Evolutionary conservation across 2,888 invertebrate species (phyloP), one percentile per base, ranked within the genome.

Genomic region (Limnephilus auricula): DNA sequence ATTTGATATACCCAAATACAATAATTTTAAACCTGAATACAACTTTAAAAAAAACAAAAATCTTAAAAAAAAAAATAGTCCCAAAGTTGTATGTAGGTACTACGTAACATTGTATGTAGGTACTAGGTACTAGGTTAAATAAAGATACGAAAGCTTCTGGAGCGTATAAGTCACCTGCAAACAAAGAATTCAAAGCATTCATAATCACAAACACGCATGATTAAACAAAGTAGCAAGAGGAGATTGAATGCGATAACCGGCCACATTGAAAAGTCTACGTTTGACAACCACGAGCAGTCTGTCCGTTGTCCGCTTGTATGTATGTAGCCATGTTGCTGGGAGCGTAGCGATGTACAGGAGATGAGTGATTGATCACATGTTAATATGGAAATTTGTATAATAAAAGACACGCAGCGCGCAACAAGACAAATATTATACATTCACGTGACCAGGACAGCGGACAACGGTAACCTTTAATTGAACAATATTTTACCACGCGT

Each of bases 281-380:
- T 30, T 30, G 84, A 85, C 84, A 85, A 37, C 40, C 37, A 30
- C 45, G 84, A 40, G 45, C 84, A 25, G 84, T 40, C 84, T 2
- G 40, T n/a, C n/a, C 13, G 83, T 34, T 12, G n/a, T n/a, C n/a
- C n/a, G 15, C 15, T 13, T 45, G 3, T n/a, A 18, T 2, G n/a
- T 25, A 65, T 65, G 65, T 65, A 65, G 25, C 34, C 82, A 32
- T 34, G 34, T 34, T 15, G 32, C 82, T 25, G 82, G 31, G 82
- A 82, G 82, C 82, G 82, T 3, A 37, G 34, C 65, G 65, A 18
- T 32, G 79, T 65, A 45, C 80, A 65, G 83, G 89, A 83, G 84
- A 91, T 89, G 87, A 89, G 90, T 93, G 93, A 93, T 93, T 91
- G 93, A 93, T 92, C 91, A 90, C 92, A 92, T 90, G 92, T 90